Conservation (phyloP, 2,113 vertebrate genomes). For the Lycaon pictus region DNA sequence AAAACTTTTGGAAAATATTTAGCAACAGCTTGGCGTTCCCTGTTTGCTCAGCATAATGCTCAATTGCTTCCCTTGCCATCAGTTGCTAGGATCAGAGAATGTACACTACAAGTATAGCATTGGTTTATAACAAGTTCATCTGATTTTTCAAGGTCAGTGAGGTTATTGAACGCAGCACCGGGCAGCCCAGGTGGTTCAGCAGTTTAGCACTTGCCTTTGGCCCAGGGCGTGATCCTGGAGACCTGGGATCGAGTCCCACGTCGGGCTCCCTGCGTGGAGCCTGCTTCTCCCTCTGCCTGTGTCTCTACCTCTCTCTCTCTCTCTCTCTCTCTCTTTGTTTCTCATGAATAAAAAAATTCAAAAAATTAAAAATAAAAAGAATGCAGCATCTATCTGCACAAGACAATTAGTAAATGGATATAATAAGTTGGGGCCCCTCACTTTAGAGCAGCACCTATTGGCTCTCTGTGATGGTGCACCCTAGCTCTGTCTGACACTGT, state of each 20-base stretch:
- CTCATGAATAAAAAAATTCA: no score
- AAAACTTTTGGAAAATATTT: constrained; percentile 46
- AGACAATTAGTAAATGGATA: background rate
- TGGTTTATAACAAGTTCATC: background rate
- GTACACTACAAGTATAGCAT: background rate
- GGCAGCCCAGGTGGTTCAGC: no score
- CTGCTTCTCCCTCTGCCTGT: no score
- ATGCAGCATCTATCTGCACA: background rate
- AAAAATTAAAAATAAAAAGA: background rate
- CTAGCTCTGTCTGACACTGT: background rate
- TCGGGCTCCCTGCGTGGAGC: no score
- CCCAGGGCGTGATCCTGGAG: no score
- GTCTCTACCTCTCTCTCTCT: no score
- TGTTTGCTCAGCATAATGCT: background rate
- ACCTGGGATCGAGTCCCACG: no score
- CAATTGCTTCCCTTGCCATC: background rate
- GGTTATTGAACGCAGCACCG: background rate
- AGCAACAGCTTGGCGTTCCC: background rate
- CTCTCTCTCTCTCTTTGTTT: no score
- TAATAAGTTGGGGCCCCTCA: background rate
- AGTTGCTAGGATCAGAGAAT: background rate
- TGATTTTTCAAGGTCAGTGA: background rate
- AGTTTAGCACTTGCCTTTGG: no score
- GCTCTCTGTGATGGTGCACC: background rate
- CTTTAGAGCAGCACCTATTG: background rate